Conservation (phyloP, 2,888 invertebrate species). For the Drosophila pseudotalamancana region DNA sequence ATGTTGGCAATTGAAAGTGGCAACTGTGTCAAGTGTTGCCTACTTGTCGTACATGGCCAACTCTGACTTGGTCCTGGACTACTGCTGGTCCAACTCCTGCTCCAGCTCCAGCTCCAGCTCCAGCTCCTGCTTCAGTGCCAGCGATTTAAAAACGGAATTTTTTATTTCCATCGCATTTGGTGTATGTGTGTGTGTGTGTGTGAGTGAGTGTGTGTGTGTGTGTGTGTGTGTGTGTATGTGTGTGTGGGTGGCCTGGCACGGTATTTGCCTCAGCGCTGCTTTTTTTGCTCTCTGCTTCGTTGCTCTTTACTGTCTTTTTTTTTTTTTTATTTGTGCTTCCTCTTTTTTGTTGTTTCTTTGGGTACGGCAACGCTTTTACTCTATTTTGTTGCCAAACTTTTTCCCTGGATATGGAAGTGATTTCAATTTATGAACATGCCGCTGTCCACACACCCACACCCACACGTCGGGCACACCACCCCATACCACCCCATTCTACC, state of each 20-base stretch:
- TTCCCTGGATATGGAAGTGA: slow-evolving; percentile 81
- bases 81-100: background rate
- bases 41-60: slow-evolving; percentile 75
- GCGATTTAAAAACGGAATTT: slow-evolving; percentile 76
- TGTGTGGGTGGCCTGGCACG: slow-evolving; percentile 12
- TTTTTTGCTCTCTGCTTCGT: slow-evolving; percentile 12
- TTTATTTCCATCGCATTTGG: slow-evolving; percentile 64
- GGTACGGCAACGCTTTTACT: slow-evolving; percentile 47
- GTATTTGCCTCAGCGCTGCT: slow-evolving; percentile 27
- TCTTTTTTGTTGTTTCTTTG: slow-evolving; percentile 23
- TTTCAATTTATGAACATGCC: slow-evolving; percentile 83
- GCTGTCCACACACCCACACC: slow-evolving; percentile 68
- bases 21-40: slow-evolving; percentile 82
- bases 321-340: slow-evolving; percentile 2
- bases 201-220: too few relatives aligned
- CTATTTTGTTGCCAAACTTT: slow-evolving; percentile 75
- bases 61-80: slow-evolving; percentile 25
- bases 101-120: background rate
- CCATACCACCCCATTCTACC: slow-evolving; percentile 7
- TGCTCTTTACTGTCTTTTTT: slow-evolving; percentile 23
- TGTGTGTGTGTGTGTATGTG: too few relatives aligned
- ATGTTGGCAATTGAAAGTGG: slow-evolving; percentile 82
- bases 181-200: too few relatives aligned
- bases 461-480: slow-evolving; percentile 6
- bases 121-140: slow-evolving; percentile 19